Evolutionary conservation across 2,797 vertebrate genomes (phyloP), one percentile per base, ranked within the genome.

Genomic region (Notolepis coatsorum): DNA sequence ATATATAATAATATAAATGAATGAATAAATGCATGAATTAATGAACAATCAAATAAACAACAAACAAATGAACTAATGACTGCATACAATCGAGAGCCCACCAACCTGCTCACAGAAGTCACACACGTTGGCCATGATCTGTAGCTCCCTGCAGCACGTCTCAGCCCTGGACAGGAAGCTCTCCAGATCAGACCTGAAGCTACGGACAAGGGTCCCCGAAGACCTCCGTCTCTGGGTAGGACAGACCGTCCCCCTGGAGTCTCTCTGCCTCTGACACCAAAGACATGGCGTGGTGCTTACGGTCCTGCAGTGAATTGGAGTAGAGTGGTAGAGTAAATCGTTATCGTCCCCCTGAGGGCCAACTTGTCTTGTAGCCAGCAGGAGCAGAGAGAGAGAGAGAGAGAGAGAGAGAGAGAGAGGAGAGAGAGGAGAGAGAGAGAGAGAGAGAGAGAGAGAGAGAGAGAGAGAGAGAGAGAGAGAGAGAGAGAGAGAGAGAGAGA

Each of bases 61-160:
- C 56, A 38, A n/a, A n/a, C n/a, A n/a, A 2, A n/a, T 10, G 4
- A 42, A 24, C 13, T 15, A 15, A 8, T 12, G 5, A 43, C 39
- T 31, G 12, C 12, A 17, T 12, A 12, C 31, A 13, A 9, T 35
- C 13, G 31, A 35, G 12, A 46, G 23, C 21, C 23, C 24, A 77
- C 84, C 10, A 75, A 98, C 97, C 96, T 95, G 93, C 75, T 92
- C 89, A 84, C 93, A 95, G 83, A 97, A 96, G 25, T 41, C 75
- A 39, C 90, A 71, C 0, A 99, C 86, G 7, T 92, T 91, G 28
- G 88, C 88, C 81, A 94, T 91, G 2, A 91, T 89, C 77, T 94
- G 92, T 68, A 85, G 84, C 78, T 97, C 95, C 0, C 87, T 80
- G 75, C 91, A 94, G 1, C 93, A 94, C 17, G 82, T 89, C 73